A percentile compares a stretch with the other conserved stretches of the same genome.
Conservation (phyloP, 2,888 invertebrate genomes). For the Andrena bucephala region DNA sequence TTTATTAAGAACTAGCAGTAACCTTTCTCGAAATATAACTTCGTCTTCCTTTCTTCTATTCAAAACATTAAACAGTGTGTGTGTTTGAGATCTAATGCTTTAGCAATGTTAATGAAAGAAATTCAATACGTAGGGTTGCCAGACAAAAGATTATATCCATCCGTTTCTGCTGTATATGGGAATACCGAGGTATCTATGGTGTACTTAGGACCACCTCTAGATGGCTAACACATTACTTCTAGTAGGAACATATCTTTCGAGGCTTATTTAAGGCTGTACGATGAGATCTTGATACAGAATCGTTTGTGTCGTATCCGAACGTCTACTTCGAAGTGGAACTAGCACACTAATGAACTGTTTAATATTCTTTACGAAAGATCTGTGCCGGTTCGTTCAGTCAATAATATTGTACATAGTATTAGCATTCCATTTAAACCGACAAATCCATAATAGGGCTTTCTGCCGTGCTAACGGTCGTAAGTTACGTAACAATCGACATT, state of each 20-base stretch:
- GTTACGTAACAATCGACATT: slow-evolving; percentile 34
- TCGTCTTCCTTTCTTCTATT: not conserved
- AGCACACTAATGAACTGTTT: slow-evolving; percentile 62
- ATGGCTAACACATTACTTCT: slow-evolving; percentile 89
- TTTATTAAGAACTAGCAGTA: slow-evolving; percentile 12
- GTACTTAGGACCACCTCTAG: slow-evolving; percentile 97
- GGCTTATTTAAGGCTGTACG: slow-evolving; percentile 47
- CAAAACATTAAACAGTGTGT: not conserved
- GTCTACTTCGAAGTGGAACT: slow-evolving; percentile 72
- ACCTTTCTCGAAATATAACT: not conserved
- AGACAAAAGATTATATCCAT: slow-evolving; percentile 96
- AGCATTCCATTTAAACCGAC: slow-evolving; percentile 55
- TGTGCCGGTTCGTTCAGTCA: slow-evolving; percentile 63
- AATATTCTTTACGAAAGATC: slow-evolving; percentile 55
- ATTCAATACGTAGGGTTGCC: slow-evolving; percentile 90
- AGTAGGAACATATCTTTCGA: slow-evolving; percentile 56
- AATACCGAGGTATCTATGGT: slow-evolving; percentile 99
- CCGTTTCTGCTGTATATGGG: slow-evolving; percentile 99
- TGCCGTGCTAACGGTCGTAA: slow-evolving; percentile 33
- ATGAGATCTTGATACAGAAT: slow-evolving; percentile 50
- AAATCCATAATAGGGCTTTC: slow-evolving; percentile 35
- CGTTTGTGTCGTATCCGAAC: slow-evolving; percentile 56
- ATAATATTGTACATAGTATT: slow-evolving; percentile 71
- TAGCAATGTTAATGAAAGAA: slow-evolving; percentile 26
- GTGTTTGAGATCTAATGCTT: not conserved